A percentile compares a stretch with the other conserved stretches of the same genome.
phyloP scores from a whole-genome alignment of 1,140 invertebrate species.

The Grapholita molesta region DNA sequence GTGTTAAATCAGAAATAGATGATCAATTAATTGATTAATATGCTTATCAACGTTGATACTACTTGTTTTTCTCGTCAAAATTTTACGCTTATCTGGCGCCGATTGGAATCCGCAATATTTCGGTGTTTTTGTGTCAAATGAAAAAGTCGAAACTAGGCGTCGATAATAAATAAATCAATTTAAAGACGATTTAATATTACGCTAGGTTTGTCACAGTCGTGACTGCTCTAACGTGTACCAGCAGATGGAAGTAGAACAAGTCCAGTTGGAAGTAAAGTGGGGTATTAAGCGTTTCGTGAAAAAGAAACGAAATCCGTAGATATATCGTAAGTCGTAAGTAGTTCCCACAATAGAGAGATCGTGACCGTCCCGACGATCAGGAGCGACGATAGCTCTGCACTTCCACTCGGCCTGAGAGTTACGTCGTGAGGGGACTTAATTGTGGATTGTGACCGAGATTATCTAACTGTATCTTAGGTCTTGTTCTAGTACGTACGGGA shows the following conservation, averaged over 20 bases:
- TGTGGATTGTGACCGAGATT: constrained; percentile 36
- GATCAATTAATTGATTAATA: too few species aligned
- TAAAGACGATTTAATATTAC: constrained; percentile 4
- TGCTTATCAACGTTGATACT: too few species aligned
- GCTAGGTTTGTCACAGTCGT: constrained; percentile 14
- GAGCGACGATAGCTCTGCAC: constrained; percentile 43
- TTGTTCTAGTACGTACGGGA: not conserved
- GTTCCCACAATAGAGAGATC: constrained; percentile 55
- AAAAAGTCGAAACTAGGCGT: not conserved
- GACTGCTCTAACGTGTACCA: not conserved
- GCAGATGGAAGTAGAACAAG: not conserved
- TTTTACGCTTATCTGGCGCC: too few species aligned
- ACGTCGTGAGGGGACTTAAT: constrained; percentile 52
- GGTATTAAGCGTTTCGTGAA: constrained; percentile 13
- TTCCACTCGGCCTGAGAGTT: constrained; percentile 34
- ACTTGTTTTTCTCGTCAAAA: too few species aligned
- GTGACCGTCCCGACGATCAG: constrained; percentile 52
- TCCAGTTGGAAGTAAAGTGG: constrained; percentile 6
- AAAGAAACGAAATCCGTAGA: constrained; percentile 12
- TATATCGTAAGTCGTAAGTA: constrained; percentile 15
- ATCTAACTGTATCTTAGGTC: constrained; percentile 28
- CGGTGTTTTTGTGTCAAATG: not conserved
- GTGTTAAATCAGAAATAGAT: too few species aligned
- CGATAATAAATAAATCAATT: not conserved
- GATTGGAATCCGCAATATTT: not conserved